Percentiles rank a stretch among this genome's conserved stretches.
These are phyloP conservation scores for Osmoderma eremita DNA, from an alignment of 2,888 invertebrate species.

Conservation along the genomic window DNA sequence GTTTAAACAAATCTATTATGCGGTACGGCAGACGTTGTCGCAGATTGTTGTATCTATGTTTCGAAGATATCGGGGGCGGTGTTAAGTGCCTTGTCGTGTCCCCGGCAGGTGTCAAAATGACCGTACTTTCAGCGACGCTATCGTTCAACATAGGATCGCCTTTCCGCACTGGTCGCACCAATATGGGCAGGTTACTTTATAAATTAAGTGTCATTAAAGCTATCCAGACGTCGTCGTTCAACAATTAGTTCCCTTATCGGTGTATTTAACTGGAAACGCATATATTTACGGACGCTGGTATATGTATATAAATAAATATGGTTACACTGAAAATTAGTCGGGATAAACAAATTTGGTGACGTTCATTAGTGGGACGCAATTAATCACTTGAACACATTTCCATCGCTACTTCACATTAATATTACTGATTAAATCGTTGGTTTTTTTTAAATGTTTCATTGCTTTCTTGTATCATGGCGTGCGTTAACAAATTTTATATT, in stretches of 20 bases:
- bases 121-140: conserved; percentile 40
- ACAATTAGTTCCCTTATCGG: conserved; percentile 42
- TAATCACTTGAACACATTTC: background rate
- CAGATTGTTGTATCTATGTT: conserved; percentile 49
- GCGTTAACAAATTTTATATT: no score
- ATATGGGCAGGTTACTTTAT: conserved; percentile 35
- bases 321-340: conserved; percentile 35
- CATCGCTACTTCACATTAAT: background rate
- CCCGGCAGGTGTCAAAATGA: conserved; percentile 50
- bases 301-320: conserved; percentile 30
- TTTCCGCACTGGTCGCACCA: conserved; percentile 35
- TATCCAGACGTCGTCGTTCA: conserved; percentile 38
- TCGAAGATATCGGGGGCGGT: conserved; percentile 53
- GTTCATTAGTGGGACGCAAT: conserved; percentile 10
- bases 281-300: conserved; percentile 38
- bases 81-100: conserved; percentile 57
- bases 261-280: conserved; percentile 35
- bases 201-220: conserved; percentile 40
- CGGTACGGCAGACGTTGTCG: conserved; percentile 39
- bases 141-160: conserved; percentile 35
- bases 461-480: no score
- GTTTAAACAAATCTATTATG: conserved; percentile 32
- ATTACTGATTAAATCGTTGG: no score
- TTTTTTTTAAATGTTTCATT: no score
- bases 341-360: conserved; percentile 23